Evolutionary conservation across 2,113 vertebrate species (phyloP), one percentile per base, ranked within the genome.

Genomic region (Alosa alosa): DNA sequence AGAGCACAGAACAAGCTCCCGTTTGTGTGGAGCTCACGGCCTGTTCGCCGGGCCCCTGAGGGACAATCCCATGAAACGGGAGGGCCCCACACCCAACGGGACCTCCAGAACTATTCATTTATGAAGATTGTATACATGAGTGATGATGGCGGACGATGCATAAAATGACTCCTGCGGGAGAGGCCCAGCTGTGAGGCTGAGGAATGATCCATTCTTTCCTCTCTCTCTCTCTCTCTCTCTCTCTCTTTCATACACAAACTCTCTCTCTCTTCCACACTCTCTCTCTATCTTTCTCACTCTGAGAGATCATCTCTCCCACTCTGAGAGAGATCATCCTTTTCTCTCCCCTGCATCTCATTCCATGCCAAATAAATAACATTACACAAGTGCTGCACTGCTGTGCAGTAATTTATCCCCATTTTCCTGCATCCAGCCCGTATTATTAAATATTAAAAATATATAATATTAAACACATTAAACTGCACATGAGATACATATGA

Each of bases 111-210:
- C 87, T 85, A 90, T 89, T 91, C 85, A 89, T 91, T 92, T 86
- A 87, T 86, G 89, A 89, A 89, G 86, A 90, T 85, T 88, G 88
- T 90, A 88, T 84, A 86, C 92, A 91, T 90, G 87, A 92, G 87
- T 87, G 88, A 88, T 89, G 89, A 92, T 89, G 88, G 89, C 88
- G 45, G 39, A 90, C 88, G 86, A 84, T 87, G 49, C 81, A 75
- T 82, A 84, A 87, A 90, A 89, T 90, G 88, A 36, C 68, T 91
- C 92, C 89, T 81, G 25, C 81, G 91, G 90, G 90, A 89, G 50
- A 81, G 84, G 20, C 45, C 87, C 91, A 92, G 89, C 89, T 93
- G 91, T n/a, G 85, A 89, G 86, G 83, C 82, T 86, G 88, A 64
- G 89, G 89, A 90, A 88, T 92, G 86, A 88, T 83, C 84, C 22